phyloP scores from a whole-genome alignment of 1,140 invertebrate genomes.

The Zaprionus kolodkinae region DNA sequence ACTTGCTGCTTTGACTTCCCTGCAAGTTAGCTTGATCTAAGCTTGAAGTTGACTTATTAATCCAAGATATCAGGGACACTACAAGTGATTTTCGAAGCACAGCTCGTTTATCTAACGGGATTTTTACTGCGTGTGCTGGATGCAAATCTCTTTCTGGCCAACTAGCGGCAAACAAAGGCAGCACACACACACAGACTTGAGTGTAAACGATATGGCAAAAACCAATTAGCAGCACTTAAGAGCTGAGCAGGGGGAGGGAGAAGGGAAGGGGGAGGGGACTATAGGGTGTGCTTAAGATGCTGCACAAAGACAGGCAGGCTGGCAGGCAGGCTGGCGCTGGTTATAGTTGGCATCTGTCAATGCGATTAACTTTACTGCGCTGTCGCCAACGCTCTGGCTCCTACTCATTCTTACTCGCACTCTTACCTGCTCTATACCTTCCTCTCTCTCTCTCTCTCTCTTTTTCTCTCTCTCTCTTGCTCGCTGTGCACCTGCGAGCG shows the following conservation, averaged over 20 bases:
- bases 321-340: not conserved
- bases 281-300: slow-evolving; percentile 27
- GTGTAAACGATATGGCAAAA: slow-evolving; percentile 41
- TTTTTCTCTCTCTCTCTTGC: not conserved
- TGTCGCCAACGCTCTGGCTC: not conserved
- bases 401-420: not conserved
- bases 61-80: not conserved
- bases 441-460: not conserved
- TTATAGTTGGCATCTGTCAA: slow-evolving; percentile 71
- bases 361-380: slow-evolving; percentile 73
- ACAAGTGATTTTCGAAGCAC: not conserved
- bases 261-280: not conserved
- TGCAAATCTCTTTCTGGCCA: slow-evolving; percentile 44
- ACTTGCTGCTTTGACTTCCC: too few species aligned
- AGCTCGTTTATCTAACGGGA: not conserved
- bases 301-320: slow-evolving; percentile 33
- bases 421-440: not conserved
- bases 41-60: not conserved
- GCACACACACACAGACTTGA: slow-evolving; percentile 13
- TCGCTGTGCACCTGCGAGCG: slow-evolving; percentile 50
- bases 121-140: slow-evolving; percentile 5
- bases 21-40: not conserved
- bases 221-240: slow-evolving; percentile 49
- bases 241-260: not conserved
- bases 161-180: slow-evolving; percentile 42